Conservation (phyloP, 2,113 vertebrate species). For the Zosterops japonicus region DNA sequence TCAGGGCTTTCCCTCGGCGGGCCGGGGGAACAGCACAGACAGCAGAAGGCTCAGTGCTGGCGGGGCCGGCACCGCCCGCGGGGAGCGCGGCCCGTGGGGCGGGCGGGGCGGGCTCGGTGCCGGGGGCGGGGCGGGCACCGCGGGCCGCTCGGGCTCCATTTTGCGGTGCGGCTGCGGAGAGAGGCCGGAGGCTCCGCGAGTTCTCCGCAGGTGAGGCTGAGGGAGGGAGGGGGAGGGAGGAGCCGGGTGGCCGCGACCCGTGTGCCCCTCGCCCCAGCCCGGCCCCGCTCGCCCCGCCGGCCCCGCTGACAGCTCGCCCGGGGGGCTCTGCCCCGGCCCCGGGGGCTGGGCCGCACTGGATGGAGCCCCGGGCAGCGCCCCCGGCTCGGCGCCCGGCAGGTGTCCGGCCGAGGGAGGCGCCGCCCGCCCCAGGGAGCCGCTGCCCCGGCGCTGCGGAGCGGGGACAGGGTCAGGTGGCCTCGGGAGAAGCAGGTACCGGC, state of each 20-base stretch:
- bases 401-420: not conserved
- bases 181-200: not conserved
- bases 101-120: slow-evolving; percentile 21
- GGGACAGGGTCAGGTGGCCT: not conserved
- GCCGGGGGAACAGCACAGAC: not conserved
- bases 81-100: not conserved
- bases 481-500: not conserved
- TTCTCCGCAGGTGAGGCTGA: not conserved
- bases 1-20: not conserved
- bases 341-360: not conserved
- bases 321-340: not conserved
- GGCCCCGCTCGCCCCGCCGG: too few species aligned
- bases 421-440: not conserved
- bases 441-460: not conserved
- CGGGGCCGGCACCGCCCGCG: not conserved
- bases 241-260: too few species aligned
- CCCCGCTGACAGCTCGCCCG: not conserved
- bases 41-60: rapidly evolving
- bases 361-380: not conserved
- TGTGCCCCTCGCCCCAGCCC: not conserved
- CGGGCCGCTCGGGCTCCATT: slow-evolving; percentile 9
- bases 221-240: not conserved
- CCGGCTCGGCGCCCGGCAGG: not conserved
- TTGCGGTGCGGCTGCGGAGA: not conserved
- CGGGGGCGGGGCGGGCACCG: not conserved